Conservation (phyloP, 37 sponge, comb jelly and placozoan genomes). For the Cliona cf. orientalis region DNA sequence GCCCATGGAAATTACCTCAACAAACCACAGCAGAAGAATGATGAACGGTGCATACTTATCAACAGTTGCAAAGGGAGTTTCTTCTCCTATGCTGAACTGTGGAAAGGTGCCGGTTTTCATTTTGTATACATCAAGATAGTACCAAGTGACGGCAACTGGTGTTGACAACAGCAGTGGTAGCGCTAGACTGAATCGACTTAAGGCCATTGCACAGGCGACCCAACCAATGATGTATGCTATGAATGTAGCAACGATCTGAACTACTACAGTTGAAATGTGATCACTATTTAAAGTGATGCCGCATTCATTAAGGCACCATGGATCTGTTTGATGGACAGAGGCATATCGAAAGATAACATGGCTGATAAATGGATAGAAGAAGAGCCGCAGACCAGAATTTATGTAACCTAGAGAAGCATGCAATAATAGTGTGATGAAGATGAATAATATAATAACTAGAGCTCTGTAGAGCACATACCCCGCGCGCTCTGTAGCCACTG, state of each 20-base stretch:
- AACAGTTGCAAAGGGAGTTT: not conserved
- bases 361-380: constrained; percentile 56
- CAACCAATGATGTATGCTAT: constrained; percentile 52
- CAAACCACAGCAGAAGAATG: constrained; percentile 50
- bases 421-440: no score
- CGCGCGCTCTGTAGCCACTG: no score
- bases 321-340: constrained; percentile 30
- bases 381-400: constrained; percentile 46
- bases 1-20: constrained; percentile 56
- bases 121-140: not conserved
- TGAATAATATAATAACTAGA: no score
- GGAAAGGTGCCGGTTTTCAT: not conserved
- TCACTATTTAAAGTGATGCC: not conserved
- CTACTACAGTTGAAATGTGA: constrained; percentile 16
- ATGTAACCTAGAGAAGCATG: no score
- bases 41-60: constrained; percentile 6
- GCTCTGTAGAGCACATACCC: no score
- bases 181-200: constrained; percentile 36
- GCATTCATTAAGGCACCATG: constrained; percentile 31
- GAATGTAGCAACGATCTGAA: constrained; percentile 60
- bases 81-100: not conserved
- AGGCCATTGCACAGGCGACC: constrained; percentile 58
- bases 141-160: constrained; percentile 27
- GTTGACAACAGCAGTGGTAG: constrained; percentile 69
- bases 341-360: constrained; percentile 43